Conservation (phyloP, 2,888 invertebrate species). For the Periphyllus acericola region DNA sequence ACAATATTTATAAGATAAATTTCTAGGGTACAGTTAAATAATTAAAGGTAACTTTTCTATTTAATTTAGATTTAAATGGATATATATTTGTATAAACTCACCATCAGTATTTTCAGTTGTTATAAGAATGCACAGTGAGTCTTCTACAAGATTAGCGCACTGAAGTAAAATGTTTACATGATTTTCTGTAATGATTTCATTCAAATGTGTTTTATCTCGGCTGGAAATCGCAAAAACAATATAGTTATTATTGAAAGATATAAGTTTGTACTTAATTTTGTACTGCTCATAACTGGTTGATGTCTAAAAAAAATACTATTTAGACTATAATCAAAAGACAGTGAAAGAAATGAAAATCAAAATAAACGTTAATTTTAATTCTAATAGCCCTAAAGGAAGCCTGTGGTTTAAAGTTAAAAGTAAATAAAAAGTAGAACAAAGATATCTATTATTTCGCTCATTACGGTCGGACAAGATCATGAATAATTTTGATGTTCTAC, state of each 20-base stretch:
- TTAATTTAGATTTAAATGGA: neutral
- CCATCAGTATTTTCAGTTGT: conserved; percentile 49
- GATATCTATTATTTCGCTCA: neutral
- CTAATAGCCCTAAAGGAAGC: no score
- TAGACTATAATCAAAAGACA: neutral
- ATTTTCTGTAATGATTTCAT: conserved; percentile 75
- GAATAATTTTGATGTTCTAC: conserved; percentile 60
- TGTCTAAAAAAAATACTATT: neutral
- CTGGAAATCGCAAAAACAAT: conserved; percentile 69
- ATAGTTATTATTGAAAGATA: neutral
- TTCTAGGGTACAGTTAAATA: neutral
- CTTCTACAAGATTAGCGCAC: conserved; percentile 72
- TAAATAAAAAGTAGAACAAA: conserved; percentile 64
- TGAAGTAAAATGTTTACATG: conserved; percentile 77
- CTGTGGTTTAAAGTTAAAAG: no score
- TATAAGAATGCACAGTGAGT: conserved; percentile 8
- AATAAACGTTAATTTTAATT: no score
- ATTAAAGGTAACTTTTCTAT: neutral
- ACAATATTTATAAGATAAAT: no score
- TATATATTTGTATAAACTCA: neutral
- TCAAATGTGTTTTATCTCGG: conserved; percentile 80
- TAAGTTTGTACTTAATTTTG: neutral
- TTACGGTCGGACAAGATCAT: neutral
- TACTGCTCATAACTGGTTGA: neutral
- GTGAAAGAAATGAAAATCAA: no score